Evolutionary conservation across 2,797 vertebrate species (phyloP).

Genomic region (Falco rusticolus): DNA sequence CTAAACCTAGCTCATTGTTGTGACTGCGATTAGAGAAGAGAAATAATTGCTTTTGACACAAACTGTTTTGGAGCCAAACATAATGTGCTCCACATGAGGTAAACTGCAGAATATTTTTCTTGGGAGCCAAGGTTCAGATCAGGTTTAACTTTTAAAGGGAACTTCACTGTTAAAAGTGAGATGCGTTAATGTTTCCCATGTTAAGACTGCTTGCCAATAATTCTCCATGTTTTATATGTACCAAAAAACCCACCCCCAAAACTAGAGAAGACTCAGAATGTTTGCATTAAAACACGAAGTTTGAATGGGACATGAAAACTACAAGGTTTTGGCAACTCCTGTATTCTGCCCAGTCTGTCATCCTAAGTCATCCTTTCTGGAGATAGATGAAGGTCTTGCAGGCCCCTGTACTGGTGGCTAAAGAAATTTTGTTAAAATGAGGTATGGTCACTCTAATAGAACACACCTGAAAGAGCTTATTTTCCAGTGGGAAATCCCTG

Average conservation of each 20-base stretch:
- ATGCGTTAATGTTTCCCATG: constrained; percentile 50
- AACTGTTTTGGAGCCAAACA: constrained; percentile 38
- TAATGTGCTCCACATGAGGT: constrained; percentile 41
- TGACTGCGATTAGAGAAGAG: constrained; percentile 21
- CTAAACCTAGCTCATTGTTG: background rate
- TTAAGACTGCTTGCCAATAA: constrained; percentile 21
- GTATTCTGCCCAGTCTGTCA: background rate
- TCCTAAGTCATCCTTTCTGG: background rate
- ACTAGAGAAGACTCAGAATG: background rate
- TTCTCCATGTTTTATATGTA: constrained; percentile 15
- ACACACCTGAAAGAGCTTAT: background rate
- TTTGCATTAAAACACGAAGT: background rate
- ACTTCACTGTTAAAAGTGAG: background rate
- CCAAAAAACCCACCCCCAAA: background rate
- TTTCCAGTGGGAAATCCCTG: background rate
- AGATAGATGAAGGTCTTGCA: background rate
- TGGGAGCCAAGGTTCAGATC: constrained; percentile 43
- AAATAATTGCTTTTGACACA: constrained; percentile 58
- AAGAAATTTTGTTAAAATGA: background rate
- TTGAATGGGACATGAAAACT: background rate
- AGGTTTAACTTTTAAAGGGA: constrained; percentile 32
- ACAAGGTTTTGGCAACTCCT: background rate
- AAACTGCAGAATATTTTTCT: constrained; percentile 29
- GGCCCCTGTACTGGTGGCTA: background rate
- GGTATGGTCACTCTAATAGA: background rate